These are phyloP conservation scores for Drosophila ezoana DNA, from an alignment of 2,888 invertebrate species.

Conservation along the genomic window DNA sequence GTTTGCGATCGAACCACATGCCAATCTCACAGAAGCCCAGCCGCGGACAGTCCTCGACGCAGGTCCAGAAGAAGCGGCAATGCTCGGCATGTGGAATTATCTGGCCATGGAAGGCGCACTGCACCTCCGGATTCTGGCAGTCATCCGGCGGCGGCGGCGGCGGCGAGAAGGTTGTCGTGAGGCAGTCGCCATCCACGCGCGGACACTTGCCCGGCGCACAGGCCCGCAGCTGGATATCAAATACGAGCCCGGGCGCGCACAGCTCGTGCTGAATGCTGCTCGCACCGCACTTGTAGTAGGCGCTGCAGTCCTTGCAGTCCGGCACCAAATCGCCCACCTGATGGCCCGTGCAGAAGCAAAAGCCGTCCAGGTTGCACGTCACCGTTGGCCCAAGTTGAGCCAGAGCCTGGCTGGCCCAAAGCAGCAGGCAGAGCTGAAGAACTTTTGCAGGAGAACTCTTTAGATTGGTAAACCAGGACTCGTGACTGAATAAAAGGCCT, in stretches of 20 bases:
- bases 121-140: slow-evolving; percentile 43
- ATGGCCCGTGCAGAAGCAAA: slow-evolving; percentile 51
- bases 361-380: slow-evolving; percentile 18
- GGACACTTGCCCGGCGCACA: slow-evolving; percentile 61
- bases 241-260: slow-evolving; percentile 39
- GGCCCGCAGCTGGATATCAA: not conserved
- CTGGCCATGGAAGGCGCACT: slow-evolving; percentile 52
- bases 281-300: slow-evolving; percentile 48
- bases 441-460: slow-evolving; percentile 18
- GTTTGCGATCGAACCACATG: slow-evolving; percentile 58
- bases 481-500: slow-evolving; percentile 6
- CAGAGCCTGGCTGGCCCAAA: not conserved
- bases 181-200: slow-evolving; percentile 40
- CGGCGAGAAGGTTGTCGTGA: not conserved
- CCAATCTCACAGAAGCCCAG: slow-evolving; percentile 63
- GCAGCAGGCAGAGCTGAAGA: slow-evolving; percentile 22
- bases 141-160: not conserved
- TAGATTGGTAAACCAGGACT: not conserved
- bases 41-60: slow-evolving; percentile 48
- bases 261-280: slow-evolving; percentile 4
- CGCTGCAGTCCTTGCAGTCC: slow-evolving; percentile 61
- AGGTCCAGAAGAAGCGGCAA: slow-evolving; percentile 63
- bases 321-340: slow-evolving; percentile 42
- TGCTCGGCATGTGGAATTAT: slow-evolving; percentile 53
- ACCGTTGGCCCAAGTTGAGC: not conserved